Base-by-base conservation (phyloP, 2,797 vertebrate species). In the Sternarchorhynchus goeldii region DNA sequence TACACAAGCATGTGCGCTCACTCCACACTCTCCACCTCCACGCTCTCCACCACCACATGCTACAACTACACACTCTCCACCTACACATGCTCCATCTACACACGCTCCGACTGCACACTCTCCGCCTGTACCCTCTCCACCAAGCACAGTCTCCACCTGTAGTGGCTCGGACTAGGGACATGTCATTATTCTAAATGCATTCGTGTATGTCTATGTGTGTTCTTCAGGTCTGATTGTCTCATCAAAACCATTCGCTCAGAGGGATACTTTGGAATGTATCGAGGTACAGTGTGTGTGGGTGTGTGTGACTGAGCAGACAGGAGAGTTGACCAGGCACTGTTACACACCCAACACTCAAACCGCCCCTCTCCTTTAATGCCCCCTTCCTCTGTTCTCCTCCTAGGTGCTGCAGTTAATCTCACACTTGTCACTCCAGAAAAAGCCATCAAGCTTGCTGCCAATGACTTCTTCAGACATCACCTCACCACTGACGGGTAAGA, bases 181-280 rank as follows among this genome's bases (percentile, higher is more conserved):
- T n/a, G 53, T n/a, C 29, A 45, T 20, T 58, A 45, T 18, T 25
- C 59, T 6, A 12, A 50, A 20, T 63, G 16, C 18, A 17, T 25
- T n/a, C 63, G 31, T 25, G 34, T 57, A 3, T 18, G 29, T 20
- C n/a, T 80, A 58, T 76, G 55, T 62, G 62, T 72, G 2, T 39
- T 55, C 66, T 14, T 29, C 86, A 95, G 94, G 93, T 95, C 93
- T 0, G 94, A 95, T 85, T 95, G 94, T 85, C 94, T 95, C 81
- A 84, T 94, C 86, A 95, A 95, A 88, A 95, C 93, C 2, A 91
- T 95, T 76, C 92, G 92, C 5, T 94, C 93, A 0, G 94, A 95
- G 75, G 94, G 94, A 63, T 95, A 94, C 88, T 94, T 94, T 45
- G 94, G 94, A 83, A 95, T 95, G 92, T 95, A 95, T 74, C 91